A percentile compares a stretch with the other conserved stretches of the same genome.
Conservation (phyloP, 2,888 invertebrate species). For the Diarsia rubi region DNA sequence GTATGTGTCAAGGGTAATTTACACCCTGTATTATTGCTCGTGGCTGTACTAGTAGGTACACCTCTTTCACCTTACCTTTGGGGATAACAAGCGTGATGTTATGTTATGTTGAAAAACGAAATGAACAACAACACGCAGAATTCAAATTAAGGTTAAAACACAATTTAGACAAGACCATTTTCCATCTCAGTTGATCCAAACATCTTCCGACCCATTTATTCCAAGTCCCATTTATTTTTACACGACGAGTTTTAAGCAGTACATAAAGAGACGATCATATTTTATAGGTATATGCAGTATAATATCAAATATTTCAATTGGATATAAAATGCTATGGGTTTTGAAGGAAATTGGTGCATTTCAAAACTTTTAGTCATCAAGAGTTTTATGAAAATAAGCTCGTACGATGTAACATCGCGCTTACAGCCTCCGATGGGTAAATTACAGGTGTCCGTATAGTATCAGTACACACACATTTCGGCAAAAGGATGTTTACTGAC, state of each 20-base stretch:
- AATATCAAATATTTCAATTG: slow-evolving; percentile 42
- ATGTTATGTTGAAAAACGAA: background rate
- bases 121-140: background rate
- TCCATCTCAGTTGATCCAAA: slow-evolving; percentile 6
- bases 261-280: slow-evolving; percentile 19
- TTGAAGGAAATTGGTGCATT: slow-evolving; percentile 22
- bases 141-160: background rate
- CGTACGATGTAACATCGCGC: background rate
- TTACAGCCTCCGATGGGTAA: background rate
- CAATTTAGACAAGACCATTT: background rate
- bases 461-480: background rate
- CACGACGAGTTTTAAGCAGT: slow-evolving; percentile 40
- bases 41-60: too few relatives aligned
- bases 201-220: slow-evolving; percentile 19
- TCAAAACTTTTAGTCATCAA: background rate
- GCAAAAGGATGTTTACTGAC: too few relatives aligned
- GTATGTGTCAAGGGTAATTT: too few relatives aligned
- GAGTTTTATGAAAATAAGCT: background rate
- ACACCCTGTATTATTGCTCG: too few relatives aligned
- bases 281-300: slow-evolving; percentile 29
- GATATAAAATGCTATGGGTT: slow-evolving; percentile 46
- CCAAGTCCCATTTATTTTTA: slow-evolving; percentile 19
- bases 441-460: background rate
- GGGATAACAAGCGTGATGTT: too few relatives aligned
- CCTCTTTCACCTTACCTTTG: too few relatives aligned